Evolutionary conservation across 2,797 vertebrate genomes (phyloP), one percentile per base, ranked within the genome.

Genomic region (Coregonus suidteri): DNA sequence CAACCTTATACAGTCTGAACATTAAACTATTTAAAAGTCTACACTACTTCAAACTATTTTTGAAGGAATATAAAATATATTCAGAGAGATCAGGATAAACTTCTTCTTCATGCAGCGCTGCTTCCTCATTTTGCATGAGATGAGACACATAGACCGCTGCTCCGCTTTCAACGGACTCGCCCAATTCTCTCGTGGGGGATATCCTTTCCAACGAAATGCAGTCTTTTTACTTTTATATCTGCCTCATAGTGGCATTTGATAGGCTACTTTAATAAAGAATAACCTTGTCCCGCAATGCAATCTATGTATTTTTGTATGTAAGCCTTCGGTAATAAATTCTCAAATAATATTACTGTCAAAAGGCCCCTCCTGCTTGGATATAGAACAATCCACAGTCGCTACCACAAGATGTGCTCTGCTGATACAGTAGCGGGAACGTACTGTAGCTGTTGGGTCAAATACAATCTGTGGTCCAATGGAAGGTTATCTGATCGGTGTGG

Each of bases 51-150:
- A 51, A 71, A 52, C 4, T 15, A 51, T 51, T 20, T 71, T 51
- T 51, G 70, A 52, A 14, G 41, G 5, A 1, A 62, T 68, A 18
- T 11, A 52, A 1, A 25, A 52, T 56, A 53, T 74, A 2, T 62
- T 31, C n/a, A 53, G 53, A 47, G 53, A 47, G 9, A 37, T 80
- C 52, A 9, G 9, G 34, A 62, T 18, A 47, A 72, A 51, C 73
- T 77, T 69, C 82, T 81, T 79, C 67, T 74, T 71, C 47, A 81
- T 20, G 74, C 15, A 75, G 77, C 72, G 81, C 70, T 72, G 73
- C 79, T 91, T 86, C 89, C 88, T 91, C 87, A 82, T 82, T 85
- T 77, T 81, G 85, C 77, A 84, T 87, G 90, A 88, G 92, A 94
- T 91, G 90, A 89, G 92, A 92, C 91, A 91, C 88, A 81, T 74